Evolutionary conservation across 2,113 vertebrate species (phyloP), one percentile per base, ranked within the genome.

Genomic region (Junco hyemalis): DNA sequence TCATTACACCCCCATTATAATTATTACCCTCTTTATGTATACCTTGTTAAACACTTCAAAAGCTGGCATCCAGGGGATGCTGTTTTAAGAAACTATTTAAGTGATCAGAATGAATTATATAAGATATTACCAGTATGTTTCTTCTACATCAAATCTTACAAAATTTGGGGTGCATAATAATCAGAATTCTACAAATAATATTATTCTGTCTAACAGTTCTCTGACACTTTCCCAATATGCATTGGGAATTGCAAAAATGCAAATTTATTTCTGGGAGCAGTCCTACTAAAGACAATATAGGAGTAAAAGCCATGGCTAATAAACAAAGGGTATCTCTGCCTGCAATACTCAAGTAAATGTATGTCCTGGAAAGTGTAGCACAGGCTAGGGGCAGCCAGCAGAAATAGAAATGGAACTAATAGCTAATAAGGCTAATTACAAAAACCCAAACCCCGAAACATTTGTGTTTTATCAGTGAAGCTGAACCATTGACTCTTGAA

Each of bases 1-100:
- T 94, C 91, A 81, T 96, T 95, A 96, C 92, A 82, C 71, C 85
- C 64, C 94, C 89, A 88, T 96, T 90, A 79, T 92, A 95, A 94
- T 96, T 88, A 94, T 92, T 85, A 83, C n/a, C 36, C 76, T 82
- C 61, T 82, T 95, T 80, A 88, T 72, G 26, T 93, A 81, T 76
- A 91, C 60, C 81, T 96, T 0, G 5, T 93, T 95, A 91, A 93
- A 91, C 69, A 86, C 69, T 95, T 96, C 51, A 93, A 71, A 92
- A 78, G 33, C 51, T 78, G 79, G 78, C 91, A 96, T 91, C 86
- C 81, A 94, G 76, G 92, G 81, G 61, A 81, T 93, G 91, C 54
- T 95, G 86, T 87, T 94, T 94, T 91, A 97, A 86, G 92, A 87
- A 95, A 80, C 78, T 80, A 61, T 96, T 95, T 77, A 78, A 91